Evolutionary conservation across 2,888 invertebrate species (phyloP), one percentile per base, ranked within the genome.

Genomic region (Eubasilissa splendida): DNA sequence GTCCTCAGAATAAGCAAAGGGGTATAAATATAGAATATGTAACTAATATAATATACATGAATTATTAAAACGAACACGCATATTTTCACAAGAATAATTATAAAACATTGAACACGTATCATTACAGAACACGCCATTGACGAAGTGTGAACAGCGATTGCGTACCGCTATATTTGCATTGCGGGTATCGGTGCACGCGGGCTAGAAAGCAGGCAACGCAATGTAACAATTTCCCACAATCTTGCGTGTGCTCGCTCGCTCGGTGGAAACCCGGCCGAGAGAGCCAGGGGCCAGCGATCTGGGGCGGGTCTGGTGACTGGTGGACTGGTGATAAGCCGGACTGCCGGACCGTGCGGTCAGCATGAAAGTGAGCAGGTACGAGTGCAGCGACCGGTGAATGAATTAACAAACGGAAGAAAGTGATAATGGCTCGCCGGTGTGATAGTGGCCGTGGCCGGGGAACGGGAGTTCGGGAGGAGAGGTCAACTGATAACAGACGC

Each of bases 131-230:
- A 33, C 12, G 11, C 42, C 33, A 63, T 33, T 63, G 63, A 12
- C 63, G 22, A 31, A 42, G 63, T 33, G 63, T 63, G 31, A 31
- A 63, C 22, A 63, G 31, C 31, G 42, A 11, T 33, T 33, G 63
- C 31, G 22, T 31, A 63, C 22, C 63, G 63, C 63, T 63, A 33
- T 68, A 52, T 68, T 68, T 50, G 68, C 68, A 52, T 66, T 68
- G 52, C 50, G 14, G 50, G n/a, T 68, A 50, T 50, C 68, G 52
- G n/a, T 50, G 50, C 52, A 63, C 31, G 14, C 12, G 68, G 12
- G 50, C 68, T 68, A 68, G 68, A 68, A 68, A 68, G 68, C 50
- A 68, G 42, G 52, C 50, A 68, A 14, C 50, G 11, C 50, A 50
- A 22, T 10, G 42, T 68, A 68, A 68, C 50, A 68, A 50, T n/a